phyloP scores from a whole-genome alignment of 2,888 invertebrate genomes.

The Sceliomorpha sp. region DNA sequence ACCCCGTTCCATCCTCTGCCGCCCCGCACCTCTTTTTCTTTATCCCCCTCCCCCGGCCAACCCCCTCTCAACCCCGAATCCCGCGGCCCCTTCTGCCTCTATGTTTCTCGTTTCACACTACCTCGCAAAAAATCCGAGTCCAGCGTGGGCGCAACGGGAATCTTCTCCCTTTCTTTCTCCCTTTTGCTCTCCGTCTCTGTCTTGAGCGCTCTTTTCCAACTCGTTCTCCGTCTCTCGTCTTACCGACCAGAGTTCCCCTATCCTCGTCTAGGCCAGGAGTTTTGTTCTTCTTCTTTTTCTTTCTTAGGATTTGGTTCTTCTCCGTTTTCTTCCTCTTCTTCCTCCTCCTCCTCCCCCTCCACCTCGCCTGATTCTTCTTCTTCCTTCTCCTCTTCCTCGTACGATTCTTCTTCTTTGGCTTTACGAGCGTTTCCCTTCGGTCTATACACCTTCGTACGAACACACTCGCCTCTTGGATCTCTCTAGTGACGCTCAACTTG shows the following conservation, averaged over 20 bases:
- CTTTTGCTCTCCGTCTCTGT: slow-evolving; percentile 69
- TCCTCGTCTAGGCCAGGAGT: too few species aligned
- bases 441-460: slow-evolving; percentile 40
- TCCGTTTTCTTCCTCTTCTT: too few species aligned
- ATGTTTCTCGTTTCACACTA: slow-evolving; percentile 67
- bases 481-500: slow-evolving; percentile 63
- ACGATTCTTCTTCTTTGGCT: slow-evolving; percentile 47
- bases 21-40: too few species aligned
- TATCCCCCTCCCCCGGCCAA: slow-evolving; percentile 14
- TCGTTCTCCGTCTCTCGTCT: slow-evolving; percentile 28
- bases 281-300: too few species aligned
- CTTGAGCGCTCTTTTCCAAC: slow-evolving; percentile 66
- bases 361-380: slow-evolving; percentile 52
- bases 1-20: slow-evolving; percentile 19
- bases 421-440: too few species aligned
- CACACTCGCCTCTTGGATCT: slow-evolving; percentile 50
- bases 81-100: slow-evolving; percentile 43
- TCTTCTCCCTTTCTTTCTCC: slow-evolving; percentile 59
- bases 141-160: slow-evolving; percentile 76
- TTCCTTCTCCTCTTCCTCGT: slow-evolving; percentile 33
- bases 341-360: slow-evolving; percentile 23
- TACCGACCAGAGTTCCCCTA: slow-evolving; percentile 12
- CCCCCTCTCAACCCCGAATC: slow-evolving; percentile 18
- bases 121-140: slow-evolving; percentile 73
- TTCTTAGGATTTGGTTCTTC: too few species aligned